These are phyloP conservation scores for Felis catus DNA, from an alignment of 2,113 vertebrate genomes.

Conservation along the genomic window DNA sequence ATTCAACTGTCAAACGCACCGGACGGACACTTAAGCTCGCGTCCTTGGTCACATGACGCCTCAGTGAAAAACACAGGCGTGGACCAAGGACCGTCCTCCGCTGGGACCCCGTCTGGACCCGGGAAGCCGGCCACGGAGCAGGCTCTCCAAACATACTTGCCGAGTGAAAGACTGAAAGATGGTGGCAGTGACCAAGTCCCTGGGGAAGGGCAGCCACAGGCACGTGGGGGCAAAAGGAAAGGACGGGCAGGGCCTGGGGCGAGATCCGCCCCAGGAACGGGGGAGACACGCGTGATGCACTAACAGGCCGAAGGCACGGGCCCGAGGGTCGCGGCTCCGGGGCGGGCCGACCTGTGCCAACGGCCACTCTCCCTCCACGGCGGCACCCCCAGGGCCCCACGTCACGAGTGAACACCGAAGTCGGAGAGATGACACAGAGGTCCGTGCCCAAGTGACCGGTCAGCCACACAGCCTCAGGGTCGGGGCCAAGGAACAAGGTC, in stretches of 20 bases:
- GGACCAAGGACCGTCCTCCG: not conserved
- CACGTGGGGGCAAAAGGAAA: not conserved
- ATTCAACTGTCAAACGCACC: no score
- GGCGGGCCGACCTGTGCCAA: not conserved
- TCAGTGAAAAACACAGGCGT: no score
- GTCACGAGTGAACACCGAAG: not conserved
- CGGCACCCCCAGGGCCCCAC: not conserved
- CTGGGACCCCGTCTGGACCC: no score
- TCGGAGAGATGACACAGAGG: not conserved
- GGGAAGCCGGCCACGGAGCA: not conserved
- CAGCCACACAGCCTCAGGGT: not conserved
- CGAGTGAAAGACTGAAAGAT: not conserved
- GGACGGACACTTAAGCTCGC: no score
- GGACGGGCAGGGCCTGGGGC: not conserved
- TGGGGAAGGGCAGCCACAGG: not conserved
- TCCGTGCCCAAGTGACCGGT: not conserved
- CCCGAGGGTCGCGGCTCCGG: not conserved
- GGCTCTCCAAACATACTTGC: not conserved
- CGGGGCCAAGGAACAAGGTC: no score
- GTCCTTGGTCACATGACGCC: no score
- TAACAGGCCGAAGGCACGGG: not conserved
- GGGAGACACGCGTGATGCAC: not conserved
- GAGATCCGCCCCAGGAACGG: not conserved
- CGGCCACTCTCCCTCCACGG: not conserved
- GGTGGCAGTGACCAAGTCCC: not conserved